Conservation (phyloP, 2,113 vertebrate genomes). For the Xiphophorus hellerii region DNA sequence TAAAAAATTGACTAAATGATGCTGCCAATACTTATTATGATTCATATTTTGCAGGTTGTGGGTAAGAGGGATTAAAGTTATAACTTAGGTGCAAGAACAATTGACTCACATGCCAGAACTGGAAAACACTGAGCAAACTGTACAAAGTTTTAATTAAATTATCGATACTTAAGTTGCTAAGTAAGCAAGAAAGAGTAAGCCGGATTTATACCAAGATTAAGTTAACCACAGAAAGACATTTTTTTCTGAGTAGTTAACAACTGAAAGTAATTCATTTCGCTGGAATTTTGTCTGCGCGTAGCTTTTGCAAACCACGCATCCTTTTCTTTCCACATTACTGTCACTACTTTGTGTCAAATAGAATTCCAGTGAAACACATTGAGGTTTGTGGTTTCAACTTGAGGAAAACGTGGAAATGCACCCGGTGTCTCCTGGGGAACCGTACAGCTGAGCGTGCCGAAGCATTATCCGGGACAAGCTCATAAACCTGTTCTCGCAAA, state of each 20-base stretch:
- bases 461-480: neutral
- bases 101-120: neutral
- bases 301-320: neutral
- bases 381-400: no score
- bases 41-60: no score
- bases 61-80: neutral
- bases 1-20: no score
- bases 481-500: conserved; percentile 18
- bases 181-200: no score
- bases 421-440: neutral
- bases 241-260: neutral
- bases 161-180: no score
- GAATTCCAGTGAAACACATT: neutral
- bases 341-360: neutral
- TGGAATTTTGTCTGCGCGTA: neutral
- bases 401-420: neutral
- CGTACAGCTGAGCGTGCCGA: neutral
- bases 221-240: neutral
- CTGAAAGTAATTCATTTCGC: neutral
- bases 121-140: neutral
- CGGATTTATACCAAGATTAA: no score
- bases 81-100: neutral
- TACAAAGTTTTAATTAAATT: no score
- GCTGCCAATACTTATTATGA: no score
- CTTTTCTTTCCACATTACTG: neutral